Conservation (phyloP, 2,888 invertebrate species). For the Apotomis capreana region DNA sequence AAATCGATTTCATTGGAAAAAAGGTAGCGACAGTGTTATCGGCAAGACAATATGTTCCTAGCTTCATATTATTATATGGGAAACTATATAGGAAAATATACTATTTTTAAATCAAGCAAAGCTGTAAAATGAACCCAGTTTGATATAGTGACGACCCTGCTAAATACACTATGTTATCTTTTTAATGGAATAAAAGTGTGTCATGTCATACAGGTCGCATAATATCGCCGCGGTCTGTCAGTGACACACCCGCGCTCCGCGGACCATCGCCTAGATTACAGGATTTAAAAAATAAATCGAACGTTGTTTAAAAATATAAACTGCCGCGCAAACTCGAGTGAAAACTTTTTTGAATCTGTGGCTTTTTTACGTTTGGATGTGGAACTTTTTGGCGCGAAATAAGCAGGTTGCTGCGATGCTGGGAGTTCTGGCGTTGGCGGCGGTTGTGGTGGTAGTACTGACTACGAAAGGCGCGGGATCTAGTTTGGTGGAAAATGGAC, state of each 20-base stretch:
- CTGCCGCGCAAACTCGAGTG: conserved; percentile 18
- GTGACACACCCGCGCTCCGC: conserved; percentile 57
- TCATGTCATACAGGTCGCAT: conserved; percentile 69
- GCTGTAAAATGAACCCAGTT: neutral
- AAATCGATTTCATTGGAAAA: no score
- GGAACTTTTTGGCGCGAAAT: conserved; percentile 73
- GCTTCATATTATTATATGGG: no score
- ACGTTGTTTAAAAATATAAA: conserved; percentile 13
- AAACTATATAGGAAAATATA: neutral
- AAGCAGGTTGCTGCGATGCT: conserved; percentile 77
- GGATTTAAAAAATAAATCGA: conserved; percentile 41
- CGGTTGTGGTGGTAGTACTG: conserved; percentile 66
- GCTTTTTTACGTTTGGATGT: conserved; percentile 63
- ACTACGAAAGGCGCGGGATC: conserved; percentile 63
- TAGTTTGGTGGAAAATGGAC: conserved; percentile 48
- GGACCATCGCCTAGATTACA: conserved; percentile 39
- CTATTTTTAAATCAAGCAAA: neutral
- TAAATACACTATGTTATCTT: conserved; percentile 61
- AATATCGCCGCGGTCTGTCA: conserved; percentile 62
- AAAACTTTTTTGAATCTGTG: conserved; percentile 27
- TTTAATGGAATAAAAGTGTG: conserved; percentile 75
- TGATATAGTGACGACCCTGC: conserved; percentile 64
- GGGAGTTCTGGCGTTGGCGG: conserved; percentile 66
- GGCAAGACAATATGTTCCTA: no score
- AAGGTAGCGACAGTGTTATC: no score